Evolutionary conservation across 2,797 vertebrate species (phyloP), one percentile per base, ranked within the genome.

Genomic region (Sternotherus odoratus): DNA sequence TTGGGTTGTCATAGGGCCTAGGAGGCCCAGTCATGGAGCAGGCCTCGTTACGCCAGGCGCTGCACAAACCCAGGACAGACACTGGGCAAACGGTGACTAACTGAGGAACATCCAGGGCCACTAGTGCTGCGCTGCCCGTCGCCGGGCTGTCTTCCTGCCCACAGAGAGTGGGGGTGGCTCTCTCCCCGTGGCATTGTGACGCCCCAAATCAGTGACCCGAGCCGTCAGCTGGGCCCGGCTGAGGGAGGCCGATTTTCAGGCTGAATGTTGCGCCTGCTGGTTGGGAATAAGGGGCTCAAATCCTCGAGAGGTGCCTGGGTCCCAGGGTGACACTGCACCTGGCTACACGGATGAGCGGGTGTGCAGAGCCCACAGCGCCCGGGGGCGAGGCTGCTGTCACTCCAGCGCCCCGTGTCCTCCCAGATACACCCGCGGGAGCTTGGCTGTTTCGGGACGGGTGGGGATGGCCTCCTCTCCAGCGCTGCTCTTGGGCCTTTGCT

Each of bases 371-470:
- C 24, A 2, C 4, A 16, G 83, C 23, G 72, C 12, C 49, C 48
- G 10, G n/a, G 33, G 39, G 15, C 33, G 28, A 51, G 10, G 49
- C 33, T 13, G 10, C 26, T 8, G 12, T 43, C 57, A 26, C 43
- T 17, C 4, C 12, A n/a, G 33, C 1, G 3, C 8, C 3, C 3
- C 4, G 13, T 46, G 26, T 26, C 60, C 8, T 6, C 51, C 16
- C 28, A 19, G 60, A 16, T 28, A n/a, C 9, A 4, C n/a, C 79
- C 88, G 1, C 81, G 63, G 49, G 1, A 26, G 82, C 51, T 86
- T 90, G 91, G 80, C 95, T 89, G 23, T 1, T 81, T 15, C 53
- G 9, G 21, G 24, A 78, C 11, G 80, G 84, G 92, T 84, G 91
- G 84, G 86, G 87, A 84, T 0, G 43, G 90, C 86, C 7, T 0